phyloP scores from a whole-genome alignment of 2,888 invertebrate species.

The Catotricha subobsoleta region DNA sequence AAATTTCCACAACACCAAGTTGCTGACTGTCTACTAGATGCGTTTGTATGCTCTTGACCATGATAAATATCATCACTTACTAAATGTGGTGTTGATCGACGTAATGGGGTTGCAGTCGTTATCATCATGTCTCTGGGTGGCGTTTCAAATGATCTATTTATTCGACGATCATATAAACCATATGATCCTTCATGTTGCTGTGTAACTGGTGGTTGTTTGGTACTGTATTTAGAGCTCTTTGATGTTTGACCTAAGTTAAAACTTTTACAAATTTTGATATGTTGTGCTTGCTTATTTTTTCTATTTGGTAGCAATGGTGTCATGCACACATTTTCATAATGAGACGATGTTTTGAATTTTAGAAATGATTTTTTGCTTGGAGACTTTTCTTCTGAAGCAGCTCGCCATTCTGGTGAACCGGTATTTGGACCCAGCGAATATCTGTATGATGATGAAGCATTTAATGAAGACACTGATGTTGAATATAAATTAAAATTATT shows the following conservation, averaged over 20 bases:
- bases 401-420: conserved; percentile 13
- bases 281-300: conserved; percentile 20
- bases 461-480: conserved; percentile 25
- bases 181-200: conserved; percentile 7
- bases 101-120: conserved; percentile 15
- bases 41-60: conserved; percentile 9
- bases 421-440: conserved; percentile 18
- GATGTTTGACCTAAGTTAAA: not conserved
- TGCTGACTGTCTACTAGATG: conserved; percentile 24
- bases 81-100: conserved; percentile 27
- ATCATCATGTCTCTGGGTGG: conserved; percentile 11
- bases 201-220: not conserved
- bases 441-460: conserved; percentile 17
- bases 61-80: conserved; percentile 15
- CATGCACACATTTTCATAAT: conserved; percentile 28
- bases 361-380: conserved; percentile 5
- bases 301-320: conserved; percentile 24
- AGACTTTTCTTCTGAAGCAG: conserved; percentile 13
- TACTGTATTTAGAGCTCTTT: conserved; percentile 1
- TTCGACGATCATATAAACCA: conserved; percentile 26
- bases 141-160: conserved; percentile 29
- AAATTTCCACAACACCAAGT: conserved; percentile 63
- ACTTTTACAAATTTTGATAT: conserved; percentile 13
- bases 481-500: conserved; percentile 30
- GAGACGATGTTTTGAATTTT: conserved; percentile 15